Conservation (phyloP, 2,797 vertebrate genomes). For the Zenarchopterus dispar region DNA sequence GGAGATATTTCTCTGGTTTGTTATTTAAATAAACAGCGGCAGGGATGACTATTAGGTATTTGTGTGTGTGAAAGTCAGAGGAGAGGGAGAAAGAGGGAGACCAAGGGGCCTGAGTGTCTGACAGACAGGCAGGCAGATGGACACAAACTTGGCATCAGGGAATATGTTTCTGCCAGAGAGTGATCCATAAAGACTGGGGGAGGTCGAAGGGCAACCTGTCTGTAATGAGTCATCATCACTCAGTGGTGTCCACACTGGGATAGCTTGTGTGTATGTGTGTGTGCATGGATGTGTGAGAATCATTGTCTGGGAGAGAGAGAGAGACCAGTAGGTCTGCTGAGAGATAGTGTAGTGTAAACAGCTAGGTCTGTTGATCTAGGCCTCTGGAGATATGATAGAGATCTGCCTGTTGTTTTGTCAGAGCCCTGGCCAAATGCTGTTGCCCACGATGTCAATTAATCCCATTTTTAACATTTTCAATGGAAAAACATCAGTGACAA, state of each 20-base stretch:
- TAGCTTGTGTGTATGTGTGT: constrained; percentile 38
- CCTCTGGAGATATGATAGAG: constrained; percentile 57
- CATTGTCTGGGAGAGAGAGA: constrained; percentile 42
- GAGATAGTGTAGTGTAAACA: constrained; percentile 75
- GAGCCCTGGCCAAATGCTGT: constrained; percentile 64
- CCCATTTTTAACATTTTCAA: constrained; percentile 47
- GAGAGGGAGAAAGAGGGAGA: constrained; percentile 63
- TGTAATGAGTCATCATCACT: constrained; percentile 82
- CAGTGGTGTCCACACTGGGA: constrained; percentile 66
- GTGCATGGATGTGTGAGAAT: constrained; percentile 42
- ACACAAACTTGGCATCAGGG: constrained; percentile 79
- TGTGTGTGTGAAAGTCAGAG: constrained; percentile 75
- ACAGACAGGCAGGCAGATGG: constrained; percentile 83
- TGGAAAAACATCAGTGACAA: constrained; percentile 55
- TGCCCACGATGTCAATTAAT: constrained; percentile 65
- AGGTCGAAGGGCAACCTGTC: constrained; percentile 73
- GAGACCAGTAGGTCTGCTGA: constrained; percentile 63
- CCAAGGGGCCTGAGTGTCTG: constrained; percentile 72
- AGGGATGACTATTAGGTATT: constrained; percentile 76
- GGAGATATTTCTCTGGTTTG: constrained; percentile 68
- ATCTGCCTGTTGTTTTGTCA: constrained; percentile 71
- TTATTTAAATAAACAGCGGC: constrained; percentile 77
- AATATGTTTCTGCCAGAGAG: constrained; percentile 78
- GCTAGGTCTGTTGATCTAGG: constrained; percentile 50
- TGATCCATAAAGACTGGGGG: constrained; percentile 76